phyloP scores from a whole-genome alignment of 2,888 invertebrate species.

The Alloplasta piceator region DNA sequence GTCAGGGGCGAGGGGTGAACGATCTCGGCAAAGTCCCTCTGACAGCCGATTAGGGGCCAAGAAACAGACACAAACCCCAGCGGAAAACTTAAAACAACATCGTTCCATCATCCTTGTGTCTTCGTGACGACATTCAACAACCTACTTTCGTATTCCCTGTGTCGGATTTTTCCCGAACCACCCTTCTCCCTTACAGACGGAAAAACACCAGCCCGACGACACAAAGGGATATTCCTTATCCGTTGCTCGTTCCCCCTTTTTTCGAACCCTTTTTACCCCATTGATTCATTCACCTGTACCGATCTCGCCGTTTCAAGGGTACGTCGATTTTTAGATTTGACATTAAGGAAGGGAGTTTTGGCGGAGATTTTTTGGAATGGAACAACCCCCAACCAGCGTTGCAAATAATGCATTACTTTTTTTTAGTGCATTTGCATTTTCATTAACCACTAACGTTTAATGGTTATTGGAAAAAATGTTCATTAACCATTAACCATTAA shows the following conservation, averaged over 20 bases:
- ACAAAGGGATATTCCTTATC: conserved; percentile 45
- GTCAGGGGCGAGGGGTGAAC: conserved; percentile 43
- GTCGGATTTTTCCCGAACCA: conserved; percentile 46
- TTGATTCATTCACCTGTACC: too few species aligned
- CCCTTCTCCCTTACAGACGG: conserved; percentile 50
- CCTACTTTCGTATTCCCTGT: conserved; percentile 78
- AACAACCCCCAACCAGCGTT: too few species aligned
- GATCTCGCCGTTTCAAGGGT: too few species aligned
- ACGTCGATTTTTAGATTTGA: too few species aligned
- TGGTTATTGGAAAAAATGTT: too few species aligned
- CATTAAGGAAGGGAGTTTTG: too few species aligned
- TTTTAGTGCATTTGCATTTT: too few species aligned
- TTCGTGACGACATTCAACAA: conserved; percentile 75
- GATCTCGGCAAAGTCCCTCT: conserved; percentile 67
- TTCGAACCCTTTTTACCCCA: conserved; percentile 44
- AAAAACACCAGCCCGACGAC: conserved; percentile 50
- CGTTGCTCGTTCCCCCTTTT: conserved; percentile 33
- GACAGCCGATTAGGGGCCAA: conserved; percentile 82
- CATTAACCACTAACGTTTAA: too few species aligned
- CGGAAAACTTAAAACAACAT: conserved; percentile 83
- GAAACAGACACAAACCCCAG: conserved; percentile 77
- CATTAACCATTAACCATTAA: too few species aligned
- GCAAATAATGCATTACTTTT: too few species aligned
- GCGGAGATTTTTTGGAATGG: too few species aligned
- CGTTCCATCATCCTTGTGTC: conserved; percentile 81